phyloP scores from a whole-genome alignment of 2,797 vertebrate genomes.

The Enteromius mattozi region DNA sequence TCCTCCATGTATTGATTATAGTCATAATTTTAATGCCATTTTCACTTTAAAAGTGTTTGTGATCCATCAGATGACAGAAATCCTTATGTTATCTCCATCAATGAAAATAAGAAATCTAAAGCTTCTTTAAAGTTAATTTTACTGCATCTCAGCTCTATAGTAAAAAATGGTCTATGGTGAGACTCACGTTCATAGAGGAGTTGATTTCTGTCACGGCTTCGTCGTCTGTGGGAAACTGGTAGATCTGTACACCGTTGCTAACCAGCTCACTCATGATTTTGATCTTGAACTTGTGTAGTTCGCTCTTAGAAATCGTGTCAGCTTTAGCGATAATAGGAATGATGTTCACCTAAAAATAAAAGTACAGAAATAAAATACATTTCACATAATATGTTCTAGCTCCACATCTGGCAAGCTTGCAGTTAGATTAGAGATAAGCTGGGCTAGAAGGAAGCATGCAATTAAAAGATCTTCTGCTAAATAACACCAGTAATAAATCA shows the following conservation, averaged over 20 bases:
- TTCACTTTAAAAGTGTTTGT: not conserved
- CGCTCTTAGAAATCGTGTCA: conserved; percentile 98
- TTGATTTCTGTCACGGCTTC: conserved; percentile 96
- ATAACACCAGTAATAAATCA: not conserved
- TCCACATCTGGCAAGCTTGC: not conserved
- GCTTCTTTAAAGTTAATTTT: not conserved
- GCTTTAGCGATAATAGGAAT: conserved; percentile 98
- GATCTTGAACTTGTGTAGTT: conserved; percentile 98
- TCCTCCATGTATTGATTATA: not conserved
- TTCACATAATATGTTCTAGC: not conserved
- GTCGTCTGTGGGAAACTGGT: conserved; percentile 97
- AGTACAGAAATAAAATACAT: not conserved
- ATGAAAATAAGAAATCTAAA: not conserved
- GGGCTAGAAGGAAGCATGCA: conserved; percentile 1
- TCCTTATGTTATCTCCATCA: not conserved
- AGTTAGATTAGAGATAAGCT: not conserved
- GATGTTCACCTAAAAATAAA: conserved; percentile 89
- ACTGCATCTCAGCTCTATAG: not conserved
- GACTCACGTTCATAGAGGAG: conserved; percentile 95
- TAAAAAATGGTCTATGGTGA: no score
- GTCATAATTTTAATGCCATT: not conserved
- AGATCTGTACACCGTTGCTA: conserved; percentile 98
- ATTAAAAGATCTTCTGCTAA: conserved; percentile 26
- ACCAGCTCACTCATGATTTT: conserved; percentile 99
- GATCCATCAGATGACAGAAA: not conserved